phyloP scores from a whole-genome alignment of 2,113 vertebrate genomes.

The Platysteira castanea region DNA sequence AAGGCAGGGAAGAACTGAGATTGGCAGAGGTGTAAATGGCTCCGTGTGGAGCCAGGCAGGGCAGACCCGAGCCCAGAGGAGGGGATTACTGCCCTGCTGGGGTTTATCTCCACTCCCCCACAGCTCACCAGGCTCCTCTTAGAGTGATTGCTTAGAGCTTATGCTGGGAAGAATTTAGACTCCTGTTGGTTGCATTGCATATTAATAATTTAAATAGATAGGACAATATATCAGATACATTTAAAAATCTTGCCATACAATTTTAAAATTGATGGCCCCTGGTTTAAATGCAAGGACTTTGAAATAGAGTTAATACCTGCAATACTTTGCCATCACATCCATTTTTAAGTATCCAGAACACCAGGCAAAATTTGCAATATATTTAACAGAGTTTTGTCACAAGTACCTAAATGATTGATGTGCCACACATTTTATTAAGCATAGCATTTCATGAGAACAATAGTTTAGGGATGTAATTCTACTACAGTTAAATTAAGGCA shows the following conservation, averaged over 20 bases:
- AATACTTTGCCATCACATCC: neutral
- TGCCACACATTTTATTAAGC: conserved; percentile 11
- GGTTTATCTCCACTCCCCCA: neutral
- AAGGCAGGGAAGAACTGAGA: neutral
- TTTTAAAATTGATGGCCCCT: conserved; percentile 11
- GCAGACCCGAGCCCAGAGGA: neutral
- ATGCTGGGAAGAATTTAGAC: neutral
- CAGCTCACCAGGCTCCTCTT: neutral
- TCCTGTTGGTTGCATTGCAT: neutral
- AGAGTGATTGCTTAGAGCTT: neutral
- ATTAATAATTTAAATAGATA: conserved; percentile 49
- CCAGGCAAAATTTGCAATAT: neutral
- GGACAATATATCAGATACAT: neutral
- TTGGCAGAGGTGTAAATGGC: neutral
- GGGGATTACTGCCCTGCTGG: neutral
- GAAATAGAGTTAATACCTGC: neutral
- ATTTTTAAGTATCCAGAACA: conserved; percentile 48
- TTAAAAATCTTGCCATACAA: conserved; percentile 6
- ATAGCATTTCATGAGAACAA: neutral
- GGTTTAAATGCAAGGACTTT: conserved; percentile 10
- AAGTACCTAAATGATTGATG: conserved; percentile 6
- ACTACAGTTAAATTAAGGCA: neutral
- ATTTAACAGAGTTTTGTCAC: conserved; percentile 28
- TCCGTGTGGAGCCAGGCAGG: neutral
- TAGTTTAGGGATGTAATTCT: neutral